Base-by-base conservation (phyloP, 2,888 invertebrate species). In the Oscheius sp. region DNA sequence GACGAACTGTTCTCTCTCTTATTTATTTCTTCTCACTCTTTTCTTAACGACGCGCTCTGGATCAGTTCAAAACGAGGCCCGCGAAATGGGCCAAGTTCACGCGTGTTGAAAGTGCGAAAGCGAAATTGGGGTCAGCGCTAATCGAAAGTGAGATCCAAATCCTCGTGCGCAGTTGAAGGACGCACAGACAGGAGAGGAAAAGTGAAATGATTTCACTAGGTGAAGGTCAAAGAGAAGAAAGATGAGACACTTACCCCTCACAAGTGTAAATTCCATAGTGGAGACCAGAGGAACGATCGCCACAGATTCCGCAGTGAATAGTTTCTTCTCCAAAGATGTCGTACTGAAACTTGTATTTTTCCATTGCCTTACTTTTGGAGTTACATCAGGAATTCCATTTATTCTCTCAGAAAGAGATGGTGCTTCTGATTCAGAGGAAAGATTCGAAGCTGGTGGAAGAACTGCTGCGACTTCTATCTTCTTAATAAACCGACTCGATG, bases 241-340 rank as follows among this genome's bases (percentile, higher is more conserved):
- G 54, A 30, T n/a, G n/a, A 14, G 33, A 24, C 44, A 80, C 89
- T 89, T 87, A 92, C 90, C 97, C 97, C 89, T 97, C 97, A 89
- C 97, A 97, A 67, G 97, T 97, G 86, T 96, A 95, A 87, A 97
- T 96, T 74, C 97, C 97, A 87, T 97, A 97, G 88, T 97, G 97
- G 67, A 97, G 90, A 32, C 97, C 97, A 2, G 96, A 95, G 63
- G 96, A 95, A 86, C 94, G 94, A 87, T 97, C 97, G 87, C 94
- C 94, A 88, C 97, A 97, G 84, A 97, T 97, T 93, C 95, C 95
- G 87, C 95, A 96, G 78, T 95, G 94, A 17, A 47, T 30, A 17
- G 38, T 30, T 51, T 62, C 62, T 5, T 59, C 54, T 4, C 17
- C 54, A 2, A 20, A 14, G 12, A 4, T 4, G 12, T 59, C 41